Base-by-base conservation (phyloP, 2,113 vertebrate species). In the Phalacrocorax brasilianus region DNA sequence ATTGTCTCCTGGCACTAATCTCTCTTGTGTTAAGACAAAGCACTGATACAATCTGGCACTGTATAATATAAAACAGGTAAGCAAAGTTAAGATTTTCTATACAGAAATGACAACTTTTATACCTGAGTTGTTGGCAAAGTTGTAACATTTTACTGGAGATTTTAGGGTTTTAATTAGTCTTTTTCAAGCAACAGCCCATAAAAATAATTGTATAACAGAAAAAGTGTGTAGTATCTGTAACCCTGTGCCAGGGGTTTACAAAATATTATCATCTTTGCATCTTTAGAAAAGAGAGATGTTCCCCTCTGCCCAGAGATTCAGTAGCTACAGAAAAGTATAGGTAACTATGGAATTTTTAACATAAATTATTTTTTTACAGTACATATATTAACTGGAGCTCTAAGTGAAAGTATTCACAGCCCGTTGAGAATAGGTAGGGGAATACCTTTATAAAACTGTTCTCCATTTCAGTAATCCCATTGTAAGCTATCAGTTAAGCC, bases 381-480 rank as follows among this genome's bases (percentile, higher is more conserved):
- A 38, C 18, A 75, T 49, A 55, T 95, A 62, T n/a, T 72, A 95
- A 87, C 9, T 47, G 16, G 28, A 74, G 14, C 16, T 79, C 23
- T 49, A 88, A 85, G 35, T 61, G 28, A 67, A 76, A 65, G 14
- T 33, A 49, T 55, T 75, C 28, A 61, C 5, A 86, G n/a, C 24
- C 58, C 75, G 92, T 58, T 85, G 77, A 87, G 61, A 77, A 71
- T 22, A 77, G 18, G 45, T 76, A 84, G 30, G 30, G 21, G 62
- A 84, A 86, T 92, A 70, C 5, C 8, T 80, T 83, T 30, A 80
- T 76, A 80, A 86, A 83, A 53, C 23, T 81, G 6, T 76, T 92
- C 65, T 95, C 30, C 45, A 58, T 87, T 93, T 87, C 73, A 67
- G 84, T 95, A 94, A 96, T 77, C 84, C 40, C 3, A 19, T 66